Percentiles rank a stretch among this genome's conserved stretches.
Conservation (phyloP, 2,888 invertebrate species). For the Danaus chrysippus region DNA sequence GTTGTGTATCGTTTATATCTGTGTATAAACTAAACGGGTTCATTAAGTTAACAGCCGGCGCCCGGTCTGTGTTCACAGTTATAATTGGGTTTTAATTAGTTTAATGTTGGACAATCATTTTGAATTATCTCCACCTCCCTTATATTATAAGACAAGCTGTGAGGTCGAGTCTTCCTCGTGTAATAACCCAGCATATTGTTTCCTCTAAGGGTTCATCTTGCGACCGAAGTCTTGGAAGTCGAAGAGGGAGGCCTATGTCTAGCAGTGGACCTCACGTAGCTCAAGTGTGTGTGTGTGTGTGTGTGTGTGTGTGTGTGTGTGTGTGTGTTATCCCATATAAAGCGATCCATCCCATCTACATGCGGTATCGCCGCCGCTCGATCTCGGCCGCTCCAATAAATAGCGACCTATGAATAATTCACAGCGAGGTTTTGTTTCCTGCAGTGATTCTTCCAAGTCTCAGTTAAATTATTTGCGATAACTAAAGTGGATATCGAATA, state of each 20-base stretch:
- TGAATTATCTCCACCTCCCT: conserved; percentile 3
- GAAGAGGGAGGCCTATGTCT: too few relatives aligned
- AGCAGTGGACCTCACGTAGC: neutral
- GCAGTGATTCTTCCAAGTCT: conserved; percentile 6
- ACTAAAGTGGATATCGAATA: neutral
- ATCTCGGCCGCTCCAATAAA: neutral
- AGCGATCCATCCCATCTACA: neutral
- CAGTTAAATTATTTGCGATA: neutral
- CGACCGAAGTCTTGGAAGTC: too few relatives aligned
- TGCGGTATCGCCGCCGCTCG: neutral
- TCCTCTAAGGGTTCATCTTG: neutral
- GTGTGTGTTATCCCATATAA: neutral
- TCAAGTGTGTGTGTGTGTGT: neutral
- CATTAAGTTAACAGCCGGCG: conserved; percentile 1
- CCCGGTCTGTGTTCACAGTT: conserved; percentile 1
- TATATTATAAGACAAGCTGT: neutral
- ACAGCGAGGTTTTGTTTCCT: conserved; percentile 11
- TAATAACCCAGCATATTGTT: neutral
- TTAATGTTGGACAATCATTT: conserved; percentile 3
- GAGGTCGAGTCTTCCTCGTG: neutral
- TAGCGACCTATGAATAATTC: conserved; percentile 15
- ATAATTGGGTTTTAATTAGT: conserved; percentile 8
- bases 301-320: neutral
- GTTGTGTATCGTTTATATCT: neutral
- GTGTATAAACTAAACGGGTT: conserved; percentile 5